A percentile compares a stretch with the other conserved stretches of the same genome.
These are phyloP conservation scores for Pegea sp. DNA, from an alignment of 23 tunicate species.

Conservation along the genomic window DNA sequence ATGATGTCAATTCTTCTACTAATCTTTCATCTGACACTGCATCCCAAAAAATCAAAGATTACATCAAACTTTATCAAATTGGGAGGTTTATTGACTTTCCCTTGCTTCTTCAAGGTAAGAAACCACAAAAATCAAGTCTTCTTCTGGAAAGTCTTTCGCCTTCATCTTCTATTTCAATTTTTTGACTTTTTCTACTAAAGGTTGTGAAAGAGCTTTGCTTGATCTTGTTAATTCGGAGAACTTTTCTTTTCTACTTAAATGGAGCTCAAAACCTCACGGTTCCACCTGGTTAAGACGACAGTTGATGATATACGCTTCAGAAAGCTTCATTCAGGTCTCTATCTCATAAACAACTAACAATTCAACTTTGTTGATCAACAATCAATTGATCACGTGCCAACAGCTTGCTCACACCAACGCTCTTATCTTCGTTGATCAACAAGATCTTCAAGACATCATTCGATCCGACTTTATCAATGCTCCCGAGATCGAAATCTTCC, in stretches of 20 bases:
- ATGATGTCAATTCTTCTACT: too few relatives aligned
- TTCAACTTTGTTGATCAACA: too few relatives aligned
- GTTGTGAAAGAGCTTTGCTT: slow-evolving; percentile 39
- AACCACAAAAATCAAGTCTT: too few relatives aligned
- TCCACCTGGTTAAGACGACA: slow-evolving; percentile 52
- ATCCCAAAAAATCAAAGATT: slow-evolving; percentile 19
- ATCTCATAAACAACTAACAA: too few relatives aligned
- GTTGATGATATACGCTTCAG: slow-evolving; percentile 26
- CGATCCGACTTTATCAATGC: slow-evolving; percentile 61
- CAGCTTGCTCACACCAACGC: slow-evolving; percentile 31
- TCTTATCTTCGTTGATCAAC: slow-evolving; percentile 6
- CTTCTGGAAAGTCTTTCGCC: too few relatives aligned
- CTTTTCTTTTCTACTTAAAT: slow-evolving; percentile 21
- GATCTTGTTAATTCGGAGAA: slow-evolving; percentile 21
- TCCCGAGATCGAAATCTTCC: slow-evolving; percentile 51
- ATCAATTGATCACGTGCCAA: too few relatives aligned
- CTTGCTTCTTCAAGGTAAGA: slow-evolving; percentile 33
- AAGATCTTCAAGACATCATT: slow-evolving; percentile 31
- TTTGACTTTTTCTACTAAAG: slow-evolving; percentile 12
- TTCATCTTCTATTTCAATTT: too few relatives aligned
- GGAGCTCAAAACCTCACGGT: slow-evolving; percentile 70
- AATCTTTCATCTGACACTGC: too few relatives aligned
- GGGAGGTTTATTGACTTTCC: slow-evolving; percentile 59
- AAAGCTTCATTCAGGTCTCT: slow-evolving; percentile 54
- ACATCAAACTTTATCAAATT: slow-evolving; percentile 30